A percentile compares a stretch with the other conserved stretches of the same genome.
Evolutionary conservation across 2,888 invertebrate genomes (phyloP).

Genomic region (Erpobdella octoculata): DNA sequence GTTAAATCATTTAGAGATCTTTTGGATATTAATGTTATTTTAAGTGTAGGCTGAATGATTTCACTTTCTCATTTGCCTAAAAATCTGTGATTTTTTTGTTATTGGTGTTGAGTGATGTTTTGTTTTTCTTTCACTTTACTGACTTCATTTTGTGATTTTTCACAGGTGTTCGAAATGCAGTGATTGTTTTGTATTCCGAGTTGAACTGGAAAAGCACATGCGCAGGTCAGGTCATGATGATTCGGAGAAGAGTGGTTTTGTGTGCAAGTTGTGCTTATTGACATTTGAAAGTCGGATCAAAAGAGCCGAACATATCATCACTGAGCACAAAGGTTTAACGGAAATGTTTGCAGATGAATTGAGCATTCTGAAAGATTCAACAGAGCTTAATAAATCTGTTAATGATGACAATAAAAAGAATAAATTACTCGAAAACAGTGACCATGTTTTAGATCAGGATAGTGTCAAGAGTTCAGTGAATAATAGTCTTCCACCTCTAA

Average conservation of each 20-base stretch:
- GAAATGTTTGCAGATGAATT: not conserved
- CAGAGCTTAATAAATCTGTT: too few species aligned
- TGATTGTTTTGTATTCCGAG: not conserved
- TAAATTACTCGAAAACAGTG: too few species aligned
- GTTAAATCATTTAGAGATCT: too few species aligned
- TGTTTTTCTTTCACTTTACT: not conserved
- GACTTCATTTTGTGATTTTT: not conserved
- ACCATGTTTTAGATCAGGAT: too few species aligned
- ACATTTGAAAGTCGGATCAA: not conserved
- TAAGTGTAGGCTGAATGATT: too few species aligned
- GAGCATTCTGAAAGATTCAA: not conserved
- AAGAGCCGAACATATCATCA: not conserved
- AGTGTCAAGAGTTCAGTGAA: too few species aligned
- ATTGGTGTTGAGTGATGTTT: too few species aligned
- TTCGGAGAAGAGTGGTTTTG: not conserved
- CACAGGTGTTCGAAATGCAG: not conserved
- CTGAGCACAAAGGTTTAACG: not conserved
- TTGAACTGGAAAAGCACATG: constrained; percentile 12
- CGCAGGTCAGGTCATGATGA: not conserved
- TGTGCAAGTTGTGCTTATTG: not conserved
- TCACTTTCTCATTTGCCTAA: too few species aligned
- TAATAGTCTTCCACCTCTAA: not conserved
- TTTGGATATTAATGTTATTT: too few species aligned
- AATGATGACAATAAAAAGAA: too few species aligned
- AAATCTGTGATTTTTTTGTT: too few species aligned